phyloP scores from a whole-genome alignment of 2,888 invertebrate genomes.

The Cataglyphis altisquamis region DNA sequence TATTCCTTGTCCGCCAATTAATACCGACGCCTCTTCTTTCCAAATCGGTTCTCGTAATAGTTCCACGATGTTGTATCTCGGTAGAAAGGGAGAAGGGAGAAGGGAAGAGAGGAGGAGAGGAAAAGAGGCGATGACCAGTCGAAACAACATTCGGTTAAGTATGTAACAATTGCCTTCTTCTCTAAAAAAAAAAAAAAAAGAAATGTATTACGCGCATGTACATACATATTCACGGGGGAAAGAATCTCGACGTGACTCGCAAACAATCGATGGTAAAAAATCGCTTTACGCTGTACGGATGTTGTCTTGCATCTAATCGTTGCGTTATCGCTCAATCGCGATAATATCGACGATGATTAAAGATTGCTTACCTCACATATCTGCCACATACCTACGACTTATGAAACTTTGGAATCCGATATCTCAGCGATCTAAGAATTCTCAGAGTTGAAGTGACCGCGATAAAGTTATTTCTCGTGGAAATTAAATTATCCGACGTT shows the following conservation, averaged over 20 bases:
- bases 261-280: not conserved
- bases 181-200: not conserved
- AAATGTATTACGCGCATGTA: conserved; percentile 16
- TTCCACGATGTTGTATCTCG: not conserved
- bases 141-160: conserved; percentile 13
- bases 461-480: conserved; percentile 1
- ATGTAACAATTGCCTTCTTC: conserved; percentile 9
- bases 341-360: conserved; percentile 25
- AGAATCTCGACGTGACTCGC: not conserved
- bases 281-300: not conserved
- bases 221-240: not conserved
- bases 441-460: conserved; percentile 16
- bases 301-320: not conserved
- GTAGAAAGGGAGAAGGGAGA: not conserved
- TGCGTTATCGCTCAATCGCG: conserved; percentile 31
- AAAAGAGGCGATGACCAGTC: not conserved
- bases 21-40: conserved; percentile 79
- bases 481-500: conserved; percentile 39
- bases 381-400: not conserved
- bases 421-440: conserved; percentile 31
- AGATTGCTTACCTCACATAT: not conserved
- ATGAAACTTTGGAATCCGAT: not conserved
- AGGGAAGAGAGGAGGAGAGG: too few relatives aligned
- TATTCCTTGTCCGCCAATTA: conserved; percentile 80
- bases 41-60: conserved; percentile 53